Conservation (phyloP, 2,113 vertebrate genomes). For the Scalopus aquaticus region DNA sequence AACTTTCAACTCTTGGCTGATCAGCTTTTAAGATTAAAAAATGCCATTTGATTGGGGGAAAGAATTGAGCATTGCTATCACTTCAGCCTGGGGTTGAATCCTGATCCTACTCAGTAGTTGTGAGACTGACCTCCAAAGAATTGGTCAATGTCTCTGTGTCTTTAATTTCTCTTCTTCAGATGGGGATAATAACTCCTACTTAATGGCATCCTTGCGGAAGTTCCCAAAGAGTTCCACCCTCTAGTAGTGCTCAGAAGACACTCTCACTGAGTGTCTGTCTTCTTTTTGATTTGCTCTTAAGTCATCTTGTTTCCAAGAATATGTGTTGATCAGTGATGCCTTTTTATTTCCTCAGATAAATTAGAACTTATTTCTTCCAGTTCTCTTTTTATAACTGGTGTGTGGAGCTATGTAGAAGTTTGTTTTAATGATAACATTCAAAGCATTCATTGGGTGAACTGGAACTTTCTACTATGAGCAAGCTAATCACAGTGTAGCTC, state of each 20-base stretch:
- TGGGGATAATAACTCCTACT: neutral
- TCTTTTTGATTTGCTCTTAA: neutral
- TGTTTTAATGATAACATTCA: conserved; percentile 1
- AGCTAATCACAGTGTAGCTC: neutral
- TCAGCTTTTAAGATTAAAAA: conserved; percentile 36
- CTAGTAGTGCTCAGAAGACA: neutral
- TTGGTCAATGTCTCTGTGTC: neutral
- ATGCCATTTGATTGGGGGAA: neutral
- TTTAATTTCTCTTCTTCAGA: neutral
- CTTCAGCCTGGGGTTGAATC: neutral
- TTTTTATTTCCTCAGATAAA: conserved; percentile 28
- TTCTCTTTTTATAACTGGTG: neutral
- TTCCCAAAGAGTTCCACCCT: neutral
- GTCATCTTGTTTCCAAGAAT: neutral
- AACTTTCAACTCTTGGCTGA: conserved; percentile 1
- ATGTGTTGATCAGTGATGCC: neutral
- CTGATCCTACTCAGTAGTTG: neutral
- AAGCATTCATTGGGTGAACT: neutral
- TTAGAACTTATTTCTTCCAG: neutral
- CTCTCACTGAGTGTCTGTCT: neutral
- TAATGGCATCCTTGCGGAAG: neutral
- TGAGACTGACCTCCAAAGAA: neutral
- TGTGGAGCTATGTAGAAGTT: neutral
- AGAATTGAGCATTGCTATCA: neutral
- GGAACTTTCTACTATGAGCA: neutral